Evolutionary conservation across 2,113 vertebrate genomes (phyloP), one percentile per base, ranked within the genome.

Genomic region (Salvelinus namaycush): DNA sequence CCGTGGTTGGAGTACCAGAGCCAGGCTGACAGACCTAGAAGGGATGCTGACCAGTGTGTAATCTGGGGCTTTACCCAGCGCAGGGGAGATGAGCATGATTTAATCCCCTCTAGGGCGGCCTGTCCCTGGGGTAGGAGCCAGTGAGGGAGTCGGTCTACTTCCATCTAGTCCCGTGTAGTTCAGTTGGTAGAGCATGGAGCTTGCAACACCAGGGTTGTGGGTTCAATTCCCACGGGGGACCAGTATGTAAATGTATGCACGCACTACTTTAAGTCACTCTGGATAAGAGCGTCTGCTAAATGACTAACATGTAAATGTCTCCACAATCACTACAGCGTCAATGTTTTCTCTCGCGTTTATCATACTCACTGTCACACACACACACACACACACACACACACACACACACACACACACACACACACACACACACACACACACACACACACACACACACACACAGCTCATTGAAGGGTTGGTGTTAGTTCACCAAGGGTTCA

Each of bases 61-160:
- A 85, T 81, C 65, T 72, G 67, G 7, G 12, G 27, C 51, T 59
- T 72, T 29, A 72, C 22, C n/a, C 72, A 44, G 72, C 29, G n/a
- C 6, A n/a, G 54, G 75, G 51, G 70, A 86, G 68, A 76, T 78
- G 64, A 78, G 68, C 31, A 73, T n/a, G 54, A 72, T 79, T 74
- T 75, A 82, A 75, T 74, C 72, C 59, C 59, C 59, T n/a, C 54
- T n/a, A 64, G 20, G 59, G n/a, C 39, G 57, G 72, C 72, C 29
- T 60, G 12, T 76, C n/a, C 48, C 20, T 13, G 11, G 34, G 66
- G 13, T 48, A 44, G 68, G 9, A 7, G 67, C 31, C 44, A 66
- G 26, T 13, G 73, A 79, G 39, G 74, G 65, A 76, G 48, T 16
- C 57, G 80, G 49, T 78, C 76, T 26, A 29, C 70, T 67, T 72